Evolutionary conservation across 2,113 vertebrate species (phyloP), one percentile per base, ranked within the genome.

Genomic region (Synchiropus splendidus): DNA sequence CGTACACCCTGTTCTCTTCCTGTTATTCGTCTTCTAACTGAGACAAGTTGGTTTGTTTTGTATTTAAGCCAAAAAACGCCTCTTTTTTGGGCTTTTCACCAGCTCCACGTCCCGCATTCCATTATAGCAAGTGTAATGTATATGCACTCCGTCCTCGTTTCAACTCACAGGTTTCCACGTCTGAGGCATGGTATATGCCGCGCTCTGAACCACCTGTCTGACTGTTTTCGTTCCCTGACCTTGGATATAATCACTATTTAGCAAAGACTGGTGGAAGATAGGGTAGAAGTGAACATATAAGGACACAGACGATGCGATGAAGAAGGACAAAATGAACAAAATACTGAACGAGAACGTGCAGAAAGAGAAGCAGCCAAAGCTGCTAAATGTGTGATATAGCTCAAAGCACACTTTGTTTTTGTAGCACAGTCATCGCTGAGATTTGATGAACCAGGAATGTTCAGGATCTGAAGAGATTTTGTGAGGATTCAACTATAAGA

Each of bases 11-110:
- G n/a, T 34, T 45, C 30, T 39, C n/a, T 39, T 47, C 48, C 51
- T 67, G 47, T 63, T 64, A 48, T 65, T 60, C 12, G 12, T 66
- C 61, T 54, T 36, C 31, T 5, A 18, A 15, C 39, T 33, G 41
- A n/a, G 46, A 51, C 57, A 58, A 47, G 45, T 39, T 31, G 12
- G 39, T 65, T 67, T 60, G 47, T 70, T 72, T 63, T 58, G 52
- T 61, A 39, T 46, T 39, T 32, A 3, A 42, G 59, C 55, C 62
- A 61, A 10, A 11, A 33, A 14, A 8, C 11, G 37, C 21, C 21
- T 27, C 21, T 27, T 27, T 27, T 27, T 8, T 27, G 21, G 21
- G 8, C 21, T 8, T 27, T 27, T 27, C 21, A 8, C 21, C 21
- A 27, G 21, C 21, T 27, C 21, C 21, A 27, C 21, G 21, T 27